A percentile compares a stretch with the other conserved stretches of the same genome.
phyloP scores from a whole-genome alignment of 2,797 vertebrate genomes.

The Pogoniulus pusillus region DNA sequence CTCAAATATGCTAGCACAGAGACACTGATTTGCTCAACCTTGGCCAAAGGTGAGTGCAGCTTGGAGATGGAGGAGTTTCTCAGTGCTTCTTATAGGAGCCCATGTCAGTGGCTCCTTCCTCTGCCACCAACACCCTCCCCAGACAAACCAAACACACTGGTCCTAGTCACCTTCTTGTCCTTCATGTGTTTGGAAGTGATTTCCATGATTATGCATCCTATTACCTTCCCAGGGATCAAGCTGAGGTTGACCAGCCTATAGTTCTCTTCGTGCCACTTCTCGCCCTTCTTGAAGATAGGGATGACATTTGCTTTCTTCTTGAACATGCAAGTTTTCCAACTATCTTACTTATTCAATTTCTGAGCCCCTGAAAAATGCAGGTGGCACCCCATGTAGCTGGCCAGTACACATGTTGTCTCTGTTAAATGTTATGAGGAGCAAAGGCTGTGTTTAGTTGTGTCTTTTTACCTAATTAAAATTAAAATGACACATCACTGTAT shows the following conservation, averaged over 20 bases:
- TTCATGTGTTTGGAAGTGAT: neutral
- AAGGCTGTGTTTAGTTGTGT: neutral
- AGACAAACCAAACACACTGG: neutral
- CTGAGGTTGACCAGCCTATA: neutral
- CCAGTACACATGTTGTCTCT: neutral
- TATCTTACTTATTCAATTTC: neutral
- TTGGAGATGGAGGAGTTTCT: too few species aligned
- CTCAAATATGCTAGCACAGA: neutral
- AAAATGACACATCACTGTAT: constrained; percentile 31
- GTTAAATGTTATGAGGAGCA: constrained; percentile 6
- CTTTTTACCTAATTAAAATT: constrained; percentile 48
- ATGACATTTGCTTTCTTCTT: neutral
- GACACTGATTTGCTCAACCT: neutral
- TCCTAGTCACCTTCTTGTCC: neutral
- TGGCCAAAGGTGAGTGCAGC: too few species aligned
- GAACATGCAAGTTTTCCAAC: neutral
- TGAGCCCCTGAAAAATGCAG: neutral
- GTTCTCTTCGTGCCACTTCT: neutral
- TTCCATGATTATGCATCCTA: neutral
- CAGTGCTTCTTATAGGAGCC: neutral
- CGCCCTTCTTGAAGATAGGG: neutral
- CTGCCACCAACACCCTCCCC: neutral
- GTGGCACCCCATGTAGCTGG: neutral
- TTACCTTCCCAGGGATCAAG: neutral
- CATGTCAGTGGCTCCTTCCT: neutral